Evolutionary conservation across 2,113 vertebrate genomes (phyloP), one percentile per base, ranked within the genome.

Genomic region (Lynx canadensis): DNA sequence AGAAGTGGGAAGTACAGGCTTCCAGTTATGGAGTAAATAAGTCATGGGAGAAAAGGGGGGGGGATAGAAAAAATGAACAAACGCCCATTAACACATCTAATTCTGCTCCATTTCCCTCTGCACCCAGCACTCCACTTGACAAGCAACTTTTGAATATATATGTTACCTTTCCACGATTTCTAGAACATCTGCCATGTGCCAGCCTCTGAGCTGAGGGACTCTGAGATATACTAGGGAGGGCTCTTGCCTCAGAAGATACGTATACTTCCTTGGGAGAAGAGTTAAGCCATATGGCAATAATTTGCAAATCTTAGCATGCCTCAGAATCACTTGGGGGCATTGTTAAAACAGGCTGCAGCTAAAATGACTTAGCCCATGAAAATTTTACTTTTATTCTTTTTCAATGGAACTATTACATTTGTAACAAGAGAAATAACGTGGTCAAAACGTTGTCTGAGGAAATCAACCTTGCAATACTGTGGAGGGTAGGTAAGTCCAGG

Each of bases 31-130:
- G 7, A 48, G 48, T 48, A 48, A 76, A 31, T 78, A 78, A 18
- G 74, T 78, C 27, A 18, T 71, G n/a, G n/a, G n/a, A 18, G 16
- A 31, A 78, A 48, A 31, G 15, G 21, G 50, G 50, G 50, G 3
- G 8, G 41, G 41, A 48, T 29, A 78, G 65, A 33, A 68, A 66
- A 68, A 16, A 31, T 18, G 74, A 55, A 52, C 45, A 63, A 76
- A 55, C 0, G 18, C n/a, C 12, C 8, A 2, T 4, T 1, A 52
- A 57, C 1, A 0, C 16, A 1, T 25, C 38, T 68, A 25, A 69
- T 41, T 50, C 60, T 55, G 63, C 31, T 21, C 6, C 45, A 1
- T 15, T 31, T 11, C 55, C 11, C 14, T 5, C 73, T 11, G 19
- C 33, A 45, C 19, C 45, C 29, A 29, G 48, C 12, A 1, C 14